phyloP scores from a whole-genome alignment of 2,888 invertebrate species.

The Drosophila dives region DNA sequence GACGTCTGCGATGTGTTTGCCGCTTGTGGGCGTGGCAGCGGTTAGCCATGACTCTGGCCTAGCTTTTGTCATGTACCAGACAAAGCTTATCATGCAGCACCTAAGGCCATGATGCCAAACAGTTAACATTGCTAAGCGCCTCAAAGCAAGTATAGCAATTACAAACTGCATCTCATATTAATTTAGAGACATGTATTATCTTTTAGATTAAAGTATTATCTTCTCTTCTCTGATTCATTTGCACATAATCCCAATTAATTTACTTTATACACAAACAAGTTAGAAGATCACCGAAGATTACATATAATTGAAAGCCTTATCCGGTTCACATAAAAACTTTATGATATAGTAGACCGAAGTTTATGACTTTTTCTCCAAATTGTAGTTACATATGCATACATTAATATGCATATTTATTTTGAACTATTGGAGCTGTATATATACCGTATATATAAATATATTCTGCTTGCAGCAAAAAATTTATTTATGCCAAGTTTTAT shows the following conservation, averaged over 20 bases:
- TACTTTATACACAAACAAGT: background rate
- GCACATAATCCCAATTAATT: background rate
- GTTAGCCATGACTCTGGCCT: constrained; percentile 59
- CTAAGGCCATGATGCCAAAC: constrained; percentile 17
- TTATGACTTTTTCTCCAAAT: background rate
- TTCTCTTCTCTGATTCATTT: background rate
- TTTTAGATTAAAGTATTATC: background rate
- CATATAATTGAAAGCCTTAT: background rate
- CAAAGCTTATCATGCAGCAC: constrained; percentile 36
- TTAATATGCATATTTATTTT: background rate
- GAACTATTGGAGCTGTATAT: background rate
- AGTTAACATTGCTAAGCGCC: constrained; percentile 39
- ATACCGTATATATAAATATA: too few relatives aligned
- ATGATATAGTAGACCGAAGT: too few relatives aligned
- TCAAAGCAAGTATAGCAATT: constrained; percentile 1
- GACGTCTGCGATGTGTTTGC: constrained; percentile 1
- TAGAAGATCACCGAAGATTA: background rate
- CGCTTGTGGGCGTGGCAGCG: constrained; percentile 28
- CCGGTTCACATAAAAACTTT: background rate
- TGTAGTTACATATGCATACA: background rate
- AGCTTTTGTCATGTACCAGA: constrained; percentile 50
- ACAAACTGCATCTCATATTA: background rate
- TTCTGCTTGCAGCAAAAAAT: background rate
- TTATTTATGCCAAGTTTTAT: background rate
- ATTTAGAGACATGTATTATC: background rate